Conservation (phyloP, 2,797 vertebrate genomes). For the Artibeus jamaicensis region DNA sequence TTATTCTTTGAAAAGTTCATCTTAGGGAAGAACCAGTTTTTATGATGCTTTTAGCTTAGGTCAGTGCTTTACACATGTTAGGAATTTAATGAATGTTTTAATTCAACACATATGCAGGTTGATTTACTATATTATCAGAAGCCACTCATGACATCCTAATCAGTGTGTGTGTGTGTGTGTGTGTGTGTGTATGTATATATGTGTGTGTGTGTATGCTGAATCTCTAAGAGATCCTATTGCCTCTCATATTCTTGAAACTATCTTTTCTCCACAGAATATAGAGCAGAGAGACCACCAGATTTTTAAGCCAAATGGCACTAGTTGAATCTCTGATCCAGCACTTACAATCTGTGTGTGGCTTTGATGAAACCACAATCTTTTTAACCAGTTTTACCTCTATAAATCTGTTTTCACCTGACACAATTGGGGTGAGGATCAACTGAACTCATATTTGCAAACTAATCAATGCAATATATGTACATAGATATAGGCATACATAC, state of each 20-base stretch:
- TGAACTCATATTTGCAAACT: not conserved
- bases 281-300: not conserved
- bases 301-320: not conserved
- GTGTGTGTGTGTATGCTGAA: not conserved
- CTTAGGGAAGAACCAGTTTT: not conserved
- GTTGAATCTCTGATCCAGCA: not conserved
- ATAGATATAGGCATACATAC: not conserved
- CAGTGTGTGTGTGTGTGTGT: not conserved
- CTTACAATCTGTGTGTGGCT: not conserved
- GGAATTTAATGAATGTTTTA: not conserved
- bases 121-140: not conserved
- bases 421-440: not conserved
- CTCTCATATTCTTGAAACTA: not conserved
- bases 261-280: not conserved
- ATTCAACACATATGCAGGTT: not conserved
- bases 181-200: not conserved
- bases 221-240: not conserved
- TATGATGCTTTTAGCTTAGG: not conserved
- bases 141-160: not conserved
- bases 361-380: not conserved
- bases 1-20: not conserved
- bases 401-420: not conserved
- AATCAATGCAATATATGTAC: not conserved
- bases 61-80: not conserved
- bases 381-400: not conserved